phyloP scores from a whole-genome alignment of 1,140 invertebrate genomes.

The Drosophila chauvacae region DNA sequence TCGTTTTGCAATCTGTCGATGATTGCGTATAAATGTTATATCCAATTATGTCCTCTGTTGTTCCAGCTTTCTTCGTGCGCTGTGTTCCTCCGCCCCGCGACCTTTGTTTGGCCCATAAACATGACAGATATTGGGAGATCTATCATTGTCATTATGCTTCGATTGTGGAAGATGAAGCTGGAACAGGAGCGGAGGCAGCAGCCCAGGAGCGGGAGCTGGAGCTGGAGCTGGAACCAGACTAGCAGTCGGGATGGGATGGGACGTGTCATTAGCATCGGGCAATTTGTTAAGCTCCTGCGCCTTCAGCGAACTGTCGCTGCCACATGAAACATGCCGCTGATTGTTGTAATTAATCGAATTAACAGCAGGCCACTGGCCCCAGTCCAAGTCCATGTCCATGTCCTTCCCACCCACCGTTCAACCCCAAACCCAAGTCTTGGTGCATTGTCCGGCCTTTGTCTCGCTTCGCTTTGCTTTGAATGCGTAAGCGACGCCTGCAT shows the following conservation, averaged over 20 bases:
- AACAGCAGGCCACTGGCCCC: constrained; percentile 67
- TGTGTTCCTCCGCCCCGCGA: constrained; percentile 5
- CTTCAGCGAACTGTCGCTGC: constrained; percentile 46
- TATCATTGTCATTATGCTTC: constrained; percentile 85
- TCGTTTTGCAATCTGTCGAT: constrained; percentile 84
- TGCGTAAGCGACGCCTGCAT: constrained; percentile 77
- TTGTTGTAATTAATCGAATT: constrained; percentile 85
- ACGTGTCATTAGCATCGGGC: constrained; percentile 72
- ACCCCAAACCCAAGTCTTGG: neutral
- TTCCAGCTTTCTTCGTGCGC: constrained; percentile 12
- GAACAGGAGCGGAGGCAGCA: neutral
- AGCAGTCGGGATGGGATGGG: neutral
- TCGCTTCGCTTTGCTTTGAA: constrained; percentile 62
- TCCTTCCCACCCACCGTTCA: neutral
- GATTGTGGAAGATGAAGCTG: constrained; percentile 61
- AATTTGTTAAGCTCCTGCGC: constrained; percentile 69
- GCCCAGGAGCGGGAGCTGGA: neutral
- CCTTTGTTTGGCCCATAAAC: constrained; percentile 76
- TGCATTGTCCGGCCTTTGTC: constrained; percentile 65
- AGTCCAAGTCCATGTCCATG: neutral
- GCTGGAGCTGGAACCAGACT: neutral
- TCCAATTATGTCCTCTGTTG: constrained; percentile 71
- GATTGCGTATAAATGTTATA: constrained; percentile 83
- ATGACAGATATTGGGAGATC: constrained; percentile 85
- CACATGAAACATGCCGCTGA: constrained; percentile 82